phyloP scores from a whole-genome alignment of 2,797 vertebrate genomes.

The Microctenopoma lineatum region DNA sequence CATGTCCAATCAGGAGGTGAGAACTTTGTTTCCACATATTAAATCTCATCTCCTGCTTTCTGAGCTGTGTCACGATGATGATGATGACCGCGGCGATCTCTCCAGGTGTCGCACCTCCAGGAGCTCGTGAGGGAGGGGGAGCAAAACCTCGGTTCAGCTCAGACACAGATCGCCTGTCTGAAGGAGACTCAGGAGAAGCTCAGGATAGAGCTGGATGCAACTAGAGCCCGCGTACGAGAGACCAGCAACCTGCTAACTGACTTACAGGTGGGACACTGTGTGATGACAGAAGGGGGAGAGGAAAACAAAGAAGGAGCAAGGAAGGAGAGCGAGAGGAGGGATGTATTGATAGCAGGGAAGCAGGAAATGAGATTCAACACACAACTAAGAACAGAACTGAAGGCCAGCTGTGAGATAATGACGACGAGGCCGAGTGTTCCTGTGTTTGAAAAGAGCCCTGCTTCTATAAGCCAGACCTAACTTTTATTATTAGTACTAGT shows the following conservation, averaged over 20 bases:
- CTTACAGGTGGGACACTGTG: conserved; percentile 85
- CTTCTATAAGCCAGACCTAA: not conserved
- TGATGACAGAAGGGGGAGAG: not conserved
- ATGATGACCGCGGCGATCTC: not conserved
- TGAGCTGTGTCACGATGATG: not conserved
- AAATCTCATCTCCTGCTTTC: too few relatives aligned
- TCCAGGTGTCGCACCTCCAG: conserved; percentile 91
- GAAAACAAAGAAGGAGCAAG: not conserved
- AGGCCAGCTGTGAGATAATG: conserved; percentile 67
- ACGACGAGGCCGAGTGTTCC: conserved; percentile 53
- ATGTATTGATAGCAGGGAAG: conserved; percentile 40
- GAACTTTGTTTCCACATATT: conserved; percentile 28
- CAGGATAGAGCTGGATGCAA: conserved; percentile 90
- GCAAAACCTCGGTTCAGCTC: conserved; percentile 90
- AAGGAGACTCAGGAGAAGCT: conserved; percentile 94
- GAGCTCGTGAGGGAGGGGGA: conserved; percentile 92
- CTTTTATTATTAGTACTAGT: not conserved
- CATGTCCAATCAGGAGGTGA: conserved; percentile 93
- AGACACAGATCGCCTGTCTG: conserved; percentile 91
- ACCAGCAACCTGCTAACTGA: conserved; percentile 92
- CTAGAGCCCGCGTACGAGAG: conserved; percentile 89
- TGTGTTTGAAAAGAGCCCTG: conserved; percentile 36
- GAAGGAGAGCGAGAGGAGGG: conserved; percentile 2
- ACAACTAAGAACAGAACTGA: conserved; percentile 25
- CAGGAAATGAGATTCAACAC: conserved; percentile 48